Evolutionary conservation across 2,888 invertebrate species (phyloP).

Genomic region (Tachina fera): DNA sequence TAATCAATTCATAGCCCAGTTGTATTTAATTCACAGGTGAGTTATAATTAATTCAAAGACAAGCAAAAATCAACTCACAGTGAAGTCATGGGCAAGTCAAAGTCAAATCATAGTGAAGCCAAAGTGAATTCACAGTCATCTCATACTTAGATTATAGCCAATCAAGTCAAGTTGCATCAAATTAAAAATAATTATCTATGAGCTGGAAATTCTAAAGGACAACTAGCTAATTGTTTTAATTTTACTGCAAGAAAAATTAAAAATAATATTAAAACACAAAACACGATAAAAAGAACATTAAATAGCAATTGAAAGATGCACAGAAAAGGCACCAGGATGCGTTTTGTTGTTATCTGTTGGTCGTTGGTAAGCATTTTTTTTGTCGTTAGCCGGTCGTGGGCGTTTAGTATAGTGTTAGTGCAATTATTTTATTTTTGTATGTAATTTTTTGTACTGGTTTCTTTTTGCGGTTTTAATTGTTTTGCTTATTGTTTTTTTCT

Average conservation of each 20-base stretch:
- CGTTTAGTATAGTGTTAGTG: slow-evolving; percentile 32
- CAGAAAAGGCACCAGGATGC: neutral
- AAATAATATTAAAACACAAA: neutral
- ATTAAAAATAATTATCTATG: too few relatives aligned
- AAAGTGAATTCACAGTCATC: too few relatives aligned
- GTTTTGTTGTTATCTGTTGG: neutral
- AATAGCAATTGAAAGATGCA: neutral
- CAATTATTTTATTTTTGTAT: neutral
- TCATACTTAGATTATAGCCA: too few relatives aligned
- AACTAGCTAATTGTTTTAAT: neutral
- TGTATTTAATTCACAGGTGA: neutral
- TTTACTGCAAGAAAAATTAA: neutral
- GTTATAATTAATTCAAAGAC: too few relatives aligned
- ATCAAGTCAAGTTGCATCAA: too few relatives aligned
- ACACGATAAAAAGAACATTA: neutral
- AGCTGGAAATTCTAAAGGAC: neutral
- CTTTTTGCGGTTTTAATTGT: neutral
- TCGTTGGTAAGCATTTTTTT: slow-evolving; percentile 29
- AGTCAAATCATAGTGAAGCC: too few relatives aligned
- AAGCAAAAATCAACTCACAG: too few relatives aligned
- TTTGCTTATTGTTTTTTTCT: slow-evolving; percentile 16
- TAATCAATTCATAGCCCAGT: neutral
- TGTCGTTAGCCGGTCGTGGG: slow-evolving; percentile 33
- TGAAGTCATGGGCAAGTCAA: too few relatives aligned
- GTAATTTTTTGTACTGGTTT: neutral